A percentile compares a stretch with the other conserved stretches of the same genome.
These are phyloP conservation scores for Takifugu rubripes DNA, from an alignment of 2,797 vertebrate species.

Conservation along the genomic window DNA sequence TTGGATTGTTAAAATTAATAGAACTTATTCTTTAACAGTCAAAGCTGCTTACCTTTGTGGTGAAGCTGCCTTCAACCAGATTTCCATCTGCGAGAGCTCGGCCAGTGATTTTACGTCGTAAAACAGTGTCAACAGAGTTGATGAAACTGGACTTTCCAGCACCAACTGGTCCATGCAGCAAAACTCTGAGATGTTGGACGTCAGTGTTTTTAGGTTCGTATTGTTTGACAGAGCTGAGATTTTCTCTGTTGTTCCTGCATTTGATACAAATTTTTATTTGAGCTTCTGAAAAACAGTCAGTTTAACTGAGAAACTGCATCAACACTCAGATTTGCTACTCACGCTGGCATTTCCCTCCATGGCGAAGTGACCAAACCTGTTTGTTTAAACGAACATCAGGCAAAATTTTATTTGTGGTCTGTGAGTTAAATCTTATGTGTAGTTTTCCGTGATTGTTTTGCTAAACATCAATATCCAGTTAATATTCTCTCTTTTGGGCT, in stretches of 20 bases:
- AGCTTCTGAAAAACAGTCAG: too few species aligned
- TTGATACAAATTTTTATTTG: too few species aligned
- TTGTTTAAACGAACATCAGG: too few species aligned
- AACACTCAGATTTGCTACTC: conserved; percentile 4
- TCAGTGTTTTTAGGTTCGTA: conserved; percentile 12
- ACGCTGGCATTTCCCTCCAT: conserved; percentile 26
- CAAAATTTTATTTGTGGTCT: too few species aligned
- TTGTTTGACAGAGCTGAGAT: neutral
- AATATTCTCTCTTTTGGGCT: too few species aligned
- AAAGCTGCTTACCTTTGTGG: neutral
- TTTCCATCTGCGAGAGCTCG: neutral
- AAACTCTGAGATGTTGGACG: conserved; percentile 48
- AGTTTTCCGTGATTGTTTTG: neutral
- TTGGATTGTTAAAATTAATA: too few species aligned
- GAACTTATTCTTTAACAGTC: neutral
- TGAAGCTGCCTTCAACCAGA: neutral
- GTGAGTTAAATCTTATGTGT: too few species aligned
- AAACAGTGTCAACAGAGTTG: conserved; percentile 67
- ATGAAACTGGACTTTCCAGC: conserved; percentile 75
- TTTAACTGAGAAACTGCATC: too few species aligned
- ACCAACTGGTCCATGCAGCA: conserved; percentile 67
- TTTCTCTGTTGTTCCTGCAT: neutral
- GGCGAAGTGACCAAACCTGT: too few species aligned
- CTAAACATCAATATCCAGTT: too few species aligned
- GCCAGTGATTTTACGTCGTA: conserved; percentile 3